Conservation (phyloP, 2,888 invertebrate genomes). For the Acrocyrtus sp. region DNA sequence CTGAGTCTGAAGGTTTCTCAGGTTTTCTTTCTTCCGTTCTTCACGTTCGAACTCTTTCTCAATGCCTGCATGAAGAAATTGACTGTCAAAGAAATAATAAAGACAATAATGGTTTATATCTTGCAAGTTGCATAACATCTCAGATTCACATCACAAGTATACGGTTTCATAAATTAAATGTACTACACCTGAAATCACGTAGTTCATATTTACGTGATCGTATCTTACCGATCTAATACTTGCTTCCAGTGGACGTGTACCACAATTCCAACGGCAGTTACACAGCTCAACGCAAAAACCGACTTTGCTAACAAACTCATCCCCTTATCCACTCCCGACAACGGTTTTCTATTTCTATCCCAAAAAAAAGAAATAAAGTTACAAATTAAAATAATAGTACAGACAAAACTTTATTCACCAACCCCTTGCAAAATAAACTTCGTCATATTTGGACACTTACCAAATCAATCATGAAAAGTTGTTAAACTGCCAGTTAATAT, state of each 20-base stretch:
- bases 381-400: too few species aligned
- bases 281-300: conserved; percentile 34
- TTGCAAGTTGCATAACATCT: neutral
- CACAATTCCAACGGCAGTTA: conserved; percentile 28
- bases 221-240: conserved; percentile 38
- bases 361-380: too few species aligned
- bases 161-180: too few species aligned
- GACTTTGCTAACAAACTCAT: conserved; percentile 46
- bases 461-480: neutral
- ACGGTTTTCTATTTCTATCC: too few species aligned
- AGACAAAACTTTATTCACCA: too few species aligned
- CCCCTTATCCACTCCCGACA: conserved; percentile 3
- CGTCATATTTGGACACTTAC: too few species aligned
- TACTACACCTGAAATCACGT: too few species aligned
- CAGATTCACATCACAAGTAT: neutral
- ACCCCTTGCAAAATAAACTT: too few species aligned
- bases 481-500: neutral
- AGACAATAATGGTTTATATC: neutral
- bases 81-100: conserved; percentile 10
- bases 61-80: conserved; percentile 41
- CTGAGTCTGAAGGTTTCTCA: conserved; percentile 37
- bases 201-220: too few species aligned
- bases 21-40: conserved; percentile 39
- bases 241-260: conserved; percentile 46
- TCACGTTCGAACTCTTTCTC: conserved; percentile 34